Base-by-base conservation (phyloP, 2,113 vertebrate genomes). In the Antigone vipio region DNA sequence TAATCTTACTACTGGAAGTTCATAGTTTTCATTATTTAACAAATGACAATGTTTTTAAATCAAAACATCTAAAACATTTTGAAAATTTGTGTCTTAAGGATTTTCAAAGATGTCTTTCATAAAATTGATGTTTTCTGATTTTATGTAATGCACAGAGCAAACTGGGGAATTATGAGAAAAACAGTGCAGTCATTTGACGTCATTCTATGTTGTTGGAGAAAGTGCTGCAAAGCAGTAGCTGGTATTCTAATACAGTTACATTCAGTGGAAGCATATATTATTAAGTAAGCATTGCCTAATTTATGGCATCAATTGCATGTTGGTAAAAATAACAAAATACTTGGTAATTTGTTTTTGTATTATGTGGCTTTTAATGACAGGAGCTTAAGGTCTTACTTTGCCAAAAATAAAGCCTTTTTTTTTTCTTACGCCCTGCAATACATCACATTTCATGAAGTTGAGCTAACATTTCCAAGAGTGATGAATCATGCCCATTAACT, bases 401-500 rank as follows among this genome's bases (percentile, higher is more conserved):
- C 42, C 52, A 52, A 15, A 83, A 77, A 82, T 38, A 69, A 90
- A 63, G 4, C 9, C 6, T 17, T 73, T 67, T 87, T 38, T 38
- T 38, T 56, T 86, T 73, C 11, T 80, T 27, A 7, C 53, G 18
- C 17, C 49, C 23, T 85, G 58, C 21, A 77, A 27, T 86, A 59
- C 30, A 45, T 92, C 19, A 18, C 14, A 5, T 85, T 91, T 83
- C 40, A 30, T 56, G 35, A 87, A 87, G 49, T 21, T 71, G 62
- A 11, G 7, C 17, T 75, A 67, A 32, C 85, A 35, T 83, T 77
- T 88, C 34, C 35, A 38, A 67, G 59, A 53, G 30, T 59, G 60
- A 92, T 91, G 87, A 93, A 96, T 95, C 52, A 69, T 80, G 15
- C 23, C 38, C 23, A 16, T 89, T 85, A 96, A 50, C 44, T 76